Percentiles rank a stretch among this genome's conserved stretches.
Conservation (phyloP, 2,888 invertebrate species). For the Geotrupes spiniger region DNA sequence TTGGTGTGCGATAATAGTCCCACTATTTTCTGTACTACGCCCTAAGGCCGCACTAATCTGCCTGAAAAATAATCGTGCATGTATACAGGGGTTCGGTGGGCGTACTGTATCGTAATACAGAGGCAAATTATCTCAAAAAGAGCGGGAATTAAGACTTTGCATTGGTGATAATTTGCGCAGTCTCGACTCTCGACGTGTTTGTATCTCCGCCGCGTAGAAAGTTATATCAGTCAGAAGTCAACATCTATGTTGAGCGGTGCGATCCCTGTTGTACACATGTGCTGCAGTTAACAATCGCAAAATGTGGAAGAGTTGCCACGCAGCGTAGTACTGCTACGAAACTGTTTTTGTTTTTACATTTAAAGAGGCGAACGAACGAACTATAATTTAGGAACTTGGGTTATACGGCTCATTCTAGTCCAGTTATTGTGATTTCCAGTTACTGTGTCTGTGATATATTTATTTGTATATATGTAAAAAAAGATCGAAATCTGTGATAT, state of each 20-base stretch:
- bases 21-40: not conserved
- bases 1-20: conserved; percentile 1
- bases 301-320: conserved; percentile 25
- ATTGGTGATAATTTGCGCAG: conserved; percentile 15
- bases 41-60: not conserved
- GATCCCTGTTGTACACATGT: conserved; percentile 5
- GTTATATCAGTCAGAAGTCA: conserved; percentile 11
- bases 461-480: conserved; percentile 10
- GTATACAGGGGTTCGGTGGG: not conserved
- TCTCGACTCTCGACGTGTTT: conserved; percentile 6
- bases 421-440: conserved; percentile 16
- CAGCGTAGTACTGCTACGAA: conserved; percentile 12
- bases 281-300: conserved; percentile 16
- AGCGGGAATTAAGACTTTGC: conserved; percentile 5
- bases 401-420: conserved; percentile 14
- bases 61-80: not conserved
- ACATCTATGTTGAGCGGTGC: conserved; percentile 13
- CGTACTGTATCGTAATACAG: conserved; percentile 3
- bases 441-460: conserved; percentile 21
- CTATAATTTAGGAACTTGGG: too few relatives aligned
- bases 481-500: conserved; percentile 19
- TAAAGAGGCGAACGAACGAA: too few relatives aligned
- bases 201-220: conserved; percentile 2
- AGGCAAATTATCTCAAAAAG: conserved; percentile 4
- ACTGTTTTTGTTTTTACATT: too few relatives aligned